Evolutionary conservation across 2,888 invertebrate genomes (phyloP), one percentile per base, ranked within the genome.

Genomic region (Antheraea yamamai): DNA sequence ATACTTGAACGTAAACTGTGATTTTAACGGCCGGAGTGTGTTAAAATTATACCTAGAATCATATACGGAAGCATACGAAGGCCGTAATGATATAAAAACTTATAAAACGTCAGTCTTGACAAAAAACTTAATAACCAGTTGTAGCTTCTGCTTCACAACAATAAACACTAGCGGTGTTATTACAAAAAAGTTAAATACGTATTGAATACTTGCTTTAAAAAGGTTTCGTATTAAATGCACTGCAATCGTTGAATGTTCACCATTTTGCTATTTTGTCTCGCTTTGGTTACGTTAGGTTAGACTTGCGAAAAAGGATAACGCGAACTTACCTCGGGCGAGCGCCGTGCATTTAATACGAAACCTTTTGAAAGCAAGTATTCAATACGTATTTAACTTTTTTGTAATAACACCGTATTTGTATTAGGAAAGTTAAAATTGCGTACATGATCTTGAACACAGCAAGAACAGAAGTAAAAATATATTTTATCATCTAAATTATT

Each of bases 31-130:
- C 14, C 26, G 64, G 14, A 30, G 16, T 30, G 16, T 66, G 23
- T 66, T 66, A 14, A 30, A 26, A 66, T 16, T 14, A 30, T 66
- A 66, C 20, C 26, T 66, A 66, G 16, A 66, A 66, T 66, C 18
- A 73, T 30, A 73, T 55, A 58, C 73, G 73, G 73, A 75, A 73
- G 68, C 58, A 7, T 47, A 30, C 35, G 73, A 73, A 75, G 75
- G 73, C 71, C 71, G 71, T 23, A 30, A 71, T 7, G 39, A 58
- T 20, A 58, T 39, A 35, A 70, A 68, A 20, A 2, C 35, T 12
- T 70, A 39, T 70, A 39, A 39, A 64, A 26, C 64, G 26, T 26
- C 14, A 23, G 1, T 23, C 23, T 61, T 23, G 61, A 61, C n/a
- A 61, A 61, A 61, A 61, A 61, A n/a, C 7, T n/a, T 61, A 61